A percentile compares a stretch with the other conserved stretches of the same genome.
phyloP scores from a whole-genome alignment of 2,113 vertebrate genomes.

The Hippocampus guttulatus region DNA sequence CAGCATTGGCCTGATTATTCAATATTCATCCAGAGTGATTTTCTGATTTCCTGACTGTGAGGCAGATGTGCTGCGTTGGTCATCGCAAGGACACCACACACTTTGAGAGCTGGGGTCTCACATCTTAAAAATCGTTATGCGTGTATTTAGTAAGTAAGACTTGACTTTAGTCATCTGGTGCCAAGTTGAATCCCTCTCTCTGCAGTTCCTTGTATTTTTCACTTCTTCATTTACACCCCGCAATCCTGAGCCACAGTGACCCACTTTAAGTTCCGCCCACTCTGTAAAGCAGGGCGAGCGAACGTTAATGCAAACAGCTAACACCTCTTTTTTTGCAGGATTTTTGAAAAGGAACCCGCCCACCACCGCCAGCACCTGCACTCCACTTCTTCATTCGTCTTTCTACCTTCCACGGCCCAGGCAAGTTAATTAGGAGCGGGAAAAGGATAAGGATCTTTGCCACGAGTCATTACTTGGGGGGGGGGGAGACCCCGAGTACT shows the following conservation, averaged over 20 bases:
- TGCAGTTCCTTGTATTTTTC: conserved; percentile 30
- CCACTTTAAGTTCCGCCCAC: conserved; percentile 67
- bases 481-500: conserved; percentile 55
- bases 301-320: conserved; percentile 44
- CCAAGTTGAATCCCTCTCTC: conserved; percentile 6
- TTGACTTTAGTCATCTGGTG: conserved; percentile 14
- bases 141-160: too few relatives aligned
- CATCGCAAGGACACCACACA: too few relatives aligned
- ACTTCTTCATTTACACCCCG: conserved; percentile 31
- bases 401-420: conserved; percentile 14
- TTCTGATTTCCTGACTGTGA: too few relatives aligned
- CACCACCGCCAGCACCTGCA: neutral
- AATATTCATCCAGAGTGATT: too few relatives aligned
- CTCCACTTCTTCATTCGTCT: neutral
- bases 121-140: too few relatives aligned
- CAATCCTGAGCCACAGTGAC: conserved; percentile 66
- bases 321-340: conserved; percentile 48
- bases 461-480: conserved; percentile 57
- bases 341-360: conserved; percentile 11
- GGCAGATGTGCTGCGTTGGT: too few relatives aligned
- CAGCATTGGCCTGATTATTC: too few relatives aligned
- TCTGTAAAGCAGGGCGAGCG: conserved; percentile 21
- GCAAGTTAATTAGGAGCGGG: conserved; percentile 42
- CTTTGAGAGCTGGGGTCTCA: too few relatives aligned
- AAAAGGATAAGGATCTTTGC: conserved; percentile 55